A percentile compares a stretch with the other conserved stretches of the same genome.
Conservation (phyloP, 92 coral and sea anemone genomes). For the Palythoa heliodiscus region DNA sequence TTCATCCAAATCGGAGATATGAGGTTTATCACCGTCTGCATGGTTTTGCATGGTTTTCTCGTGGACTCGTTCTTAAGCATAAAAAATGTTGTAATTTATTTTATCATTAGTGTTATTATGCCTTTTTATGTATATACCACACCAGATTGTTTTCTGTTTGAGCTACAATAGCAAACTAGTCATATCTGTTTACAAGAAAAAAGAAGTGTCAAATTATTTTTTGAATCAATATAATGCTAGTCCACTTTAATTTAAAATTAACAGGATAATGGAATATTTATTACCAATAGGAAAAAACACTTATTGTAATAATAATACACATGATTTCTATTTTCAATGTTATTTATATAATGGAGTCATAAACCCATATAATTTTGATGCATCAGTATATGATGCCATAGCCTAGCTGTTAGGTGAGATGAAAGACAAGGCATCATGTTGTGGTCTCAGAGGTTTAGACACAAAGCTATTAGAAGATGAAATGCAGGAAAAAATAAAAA, state of each 20-base stretch:
- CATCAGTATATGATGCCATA: neutral
- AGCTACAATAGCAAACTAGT: conserved; percentile 5
- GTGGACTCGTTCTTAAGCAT: neutral
- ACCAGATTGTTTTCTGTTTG: conserved; percentile 5
- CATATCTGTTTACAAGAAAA: neutral
- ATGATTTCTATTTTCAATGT: neutral
- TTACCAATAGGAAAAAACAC: neutral
- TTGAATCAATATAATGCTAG: neutral
- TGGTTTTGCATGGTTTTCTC: too few relatives aligned
- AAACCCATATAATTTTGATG: neutral
- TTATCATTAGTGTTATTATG: neutral
- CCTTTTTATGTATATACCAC: neutral
- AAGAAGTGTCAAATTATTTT: neutral
- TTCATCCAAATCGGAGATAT: too few relatives aligned
- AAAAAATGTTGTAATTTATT: neutral
- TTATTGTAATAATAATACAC: neutral
- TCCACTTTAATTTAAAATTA: neutral
- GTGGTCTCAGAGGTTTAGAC: neutral
- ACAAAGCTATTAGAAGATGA: neutral
- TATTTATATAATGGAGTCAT: neutral
- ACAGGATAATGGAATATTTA: neutral
- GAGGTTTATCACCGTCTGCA: too few relatives aligned
- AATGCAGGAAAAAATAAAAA: neutral
- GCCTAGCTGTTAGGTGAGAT: neutral
- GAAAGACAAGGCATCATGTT: neutral